Evolutionary conservation across 2,113 vertebrate genomes (phyloP), one percentile per base, ranked within the genome.

Genomic region (Zapus hudsonius): DNA sequence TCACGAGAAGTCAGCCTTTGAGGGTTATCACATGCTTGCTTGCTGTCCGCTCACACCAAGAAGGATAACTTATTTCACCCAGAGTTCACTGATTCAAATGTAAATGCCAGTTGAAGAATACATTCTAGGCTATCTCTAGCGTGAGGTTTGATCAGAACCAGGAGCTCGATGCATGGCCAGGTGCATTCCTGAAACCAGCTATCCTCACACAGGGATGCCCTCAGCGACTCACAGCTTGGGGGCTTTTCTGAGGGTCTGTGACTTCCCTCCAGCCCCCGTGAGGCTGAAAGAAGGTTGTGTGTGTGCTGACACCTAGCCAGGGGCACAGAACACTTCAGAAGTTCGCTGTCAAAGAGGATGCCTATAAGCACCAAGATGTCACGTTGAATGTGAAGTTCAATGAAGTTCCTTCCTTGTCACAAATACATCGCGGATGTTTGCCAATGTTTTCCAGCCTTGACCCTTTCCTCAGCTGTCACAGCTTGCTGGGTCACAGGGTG

Each of bases 291-390:
- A 22, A 23, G 23, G 69, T 33, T 27, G 67, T 38, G 36, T 9
- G 44, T 9, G 8, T 44, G 42, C 3, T 44, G 6, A 33, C 22
- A 2, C 15, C 0, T 5, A 78, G 33, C 33, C 27, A 42, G n/a
- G 22, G n/a, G 38, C 10, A 27, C 0, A 0, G 2, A 27, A 57
- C 2, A 3, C 19, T 64, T 47, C 13, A 17, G 15, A n/a, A 66
- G 74, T 64, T 61, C 20, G 12, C 4, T 3, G 7, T 17, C 42
- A 79, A 17, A 55, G 36, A 86, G 7, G 83, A 42, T 47, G 22
- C 2, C 66, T 74, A 27, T 1, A 13, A 33, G 63, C 33, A 69
- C 22, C 75, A 47, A 72, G 31, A 94, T 79, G 11, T 29, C 84
- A 27, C 36, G 7, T 52, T 36, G 13, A 61, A 86, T 57, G n/a